Base-by-base conservation (phyloP, 2,797 vertebrate genomes). In the Tympanoctomys barrerae region DNA sequence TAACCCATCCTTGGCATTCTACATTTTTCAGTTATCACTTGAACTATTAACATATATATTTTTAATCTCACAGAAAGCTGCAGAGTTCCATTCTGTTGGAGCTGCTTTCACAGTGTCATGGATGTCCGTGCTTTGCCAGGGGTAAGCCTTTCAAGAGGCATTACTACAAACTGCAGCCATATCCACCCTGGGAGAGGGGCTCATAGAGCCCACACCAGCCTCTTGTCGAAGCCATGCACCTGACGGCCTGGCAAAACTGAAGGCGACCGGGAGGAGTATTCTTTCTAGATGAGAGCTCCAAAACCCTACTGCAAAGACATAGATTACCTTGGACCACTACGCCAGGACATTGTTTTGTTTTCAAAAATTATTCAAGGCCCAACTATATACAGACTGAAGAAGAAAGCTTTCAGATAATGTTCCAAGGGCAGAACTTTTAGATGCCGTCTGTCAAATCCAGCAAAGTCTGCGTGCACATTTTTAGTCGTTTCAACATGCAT, bases 381-480 rank as follows among this genome's bases (percentile, higher is more conserved):
- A 83, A 88, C 28, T 82, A 73, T 70, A 77, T 42, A 91, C 87
- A 75, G 94, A 82, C 59, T 36, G 33, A 96, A 92, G 54, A 94
- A 57, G 1, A 83, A 2, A 5, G 81, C 85, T 93, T 97, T 91
- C 86, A 94, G 33, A 78, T 73, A 70, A 84, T 68, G 39, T 94
- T 39, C 85, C 91, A 97, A 97, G 33, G 80, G 95, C 86, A 75
- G 24, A n/a, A 21, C 68, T 97, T 97, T 96, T 80, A 95, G 62
- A 90, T 88, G 54, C 14, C 73, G 5, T 64, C 80, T 90, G 95
- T 90, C 89, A 52, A 8, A 71, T 7, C n/a, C 66, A 92, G 24
- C 61, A 93, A 95, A 91, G 61, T 64, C 85, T 87, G 49, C 73
- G 54, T 71, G 80, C 49, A 94, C 68, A 68, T 92, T 88, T 73